Percentiles rank a stretch among this genome's conserved stretches.
phyloP scores from a whole-genome alignment of 2,113 vertebrate species.

The Synodontis membranacea region DNA sequence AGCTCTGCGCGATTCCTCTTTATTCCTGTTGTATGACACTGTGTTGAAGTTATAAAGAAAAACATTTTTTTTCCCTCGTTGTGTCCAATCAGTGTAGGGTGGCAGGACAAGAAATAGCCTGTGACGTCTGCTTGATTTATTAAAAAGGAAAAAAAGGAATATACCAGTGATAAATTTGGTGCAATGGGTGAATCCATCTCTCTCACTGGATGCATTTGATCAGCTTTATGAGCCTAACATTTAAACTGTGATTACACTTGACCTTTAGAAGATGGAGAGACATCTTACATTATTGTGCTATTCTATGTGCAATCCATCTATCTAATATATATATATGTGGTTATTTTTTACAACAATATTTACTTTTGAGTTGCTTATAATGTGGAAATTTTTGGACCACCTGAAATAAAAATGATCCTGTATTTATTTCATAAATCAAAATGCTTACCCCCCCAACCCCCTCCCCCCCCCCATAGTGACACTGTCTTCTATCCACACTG shows the following conservation, averaged over 20 bases:
- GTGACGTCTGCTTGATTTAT: background rate
- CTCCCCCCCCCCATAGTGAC: background rate
- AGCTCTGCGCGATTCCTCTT: background rate
- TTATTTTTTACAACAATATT: background rate
- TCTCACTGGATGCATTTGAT: background rate
- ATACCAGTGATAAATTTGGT: no score
- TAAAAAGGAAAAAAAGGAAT: background rate
- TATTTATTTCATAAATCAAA: background rate
- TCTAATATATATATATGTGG: no score
- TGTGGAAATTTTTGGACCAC: background rate
- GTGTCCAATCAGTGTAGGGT: background rate
- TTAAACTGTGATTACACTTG: background rate
- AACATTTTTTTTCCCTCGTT: background rate
- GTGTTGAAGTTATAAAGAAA: background rate
- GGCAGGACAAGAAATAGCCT: background rate
- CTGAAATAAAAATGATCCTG: background rate
- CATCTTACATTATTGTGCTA: no score
- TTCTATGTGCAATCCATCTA: no score
- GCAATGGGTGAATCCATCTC: background rate
- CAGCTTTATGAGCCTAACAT: background rate
- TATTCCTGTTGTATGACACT: background rate
- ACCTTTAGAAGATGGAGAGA: no score
- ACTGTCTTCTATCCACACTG: background rate
- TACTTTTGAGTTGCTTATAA: background rate
- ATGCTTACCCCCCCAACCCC: background rate